Percentiles rank a stretch among this genome's conserved stretches.
Conservation (phyloP, 2,113 vertebrate species). For the Lampris megalopsis region DNA sequence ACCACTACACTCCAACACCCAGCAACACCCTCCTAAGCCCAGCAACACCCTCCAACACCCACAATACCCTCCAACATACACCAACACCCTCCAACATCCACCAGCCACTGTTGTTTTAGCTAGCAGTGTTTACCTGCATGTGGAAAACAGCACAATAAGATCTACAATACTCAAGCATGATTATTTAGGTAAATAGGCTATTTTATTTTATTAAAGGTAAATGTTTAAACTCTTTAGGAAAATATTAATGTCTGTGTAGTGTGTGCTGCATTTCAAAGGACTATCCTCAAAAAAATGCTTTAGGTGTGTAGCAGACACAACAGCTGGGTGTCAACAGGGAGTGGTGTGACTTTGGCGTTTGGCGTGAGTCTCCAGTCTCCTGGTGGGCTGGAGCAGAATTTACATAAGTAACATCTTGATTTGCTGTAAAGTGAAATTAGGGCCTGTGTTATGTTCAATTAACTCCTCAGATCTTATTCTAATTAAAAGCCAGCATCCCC, state of each 20-base stretch:
- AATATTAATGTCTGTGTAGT: neutral
- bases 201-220: no score
- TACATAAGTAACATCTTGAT: conserved; percentile 83
- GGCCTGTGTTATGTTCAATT: conserved; percentile 77
- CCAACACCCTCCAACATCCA: no score
- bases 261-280: conserved; percentile 26
- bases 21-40: no score
- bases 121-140: no score
- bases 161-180: no score
- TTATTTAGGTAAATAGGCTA: no score
- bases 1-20: no score
- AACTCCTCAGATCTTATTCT: conserved; percentile 68
- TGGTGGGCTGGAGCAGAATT: conserved; percentile 60
- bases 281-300: conserved; percentile 54
- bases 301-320: conserved; percentile 58
- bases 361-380: conserved; percentile 58
- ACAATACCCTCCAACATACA: no score
- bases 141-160: no score
- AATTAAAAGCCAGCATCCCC: conserved; percentile 77
- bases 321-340: conserved; percentile 39
- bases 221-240: neutral
- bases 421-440: conserved; percentile 80
- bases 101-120: no score
- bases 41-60: no score
- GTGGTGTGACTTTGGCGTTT: conserved; percentile 70